Percentiles rank a stretch among this genome's conserved stretches.
Conservation (phyloP, 2,113 vertebrate species). For the Tragelaphus buxtoni region DNA sequence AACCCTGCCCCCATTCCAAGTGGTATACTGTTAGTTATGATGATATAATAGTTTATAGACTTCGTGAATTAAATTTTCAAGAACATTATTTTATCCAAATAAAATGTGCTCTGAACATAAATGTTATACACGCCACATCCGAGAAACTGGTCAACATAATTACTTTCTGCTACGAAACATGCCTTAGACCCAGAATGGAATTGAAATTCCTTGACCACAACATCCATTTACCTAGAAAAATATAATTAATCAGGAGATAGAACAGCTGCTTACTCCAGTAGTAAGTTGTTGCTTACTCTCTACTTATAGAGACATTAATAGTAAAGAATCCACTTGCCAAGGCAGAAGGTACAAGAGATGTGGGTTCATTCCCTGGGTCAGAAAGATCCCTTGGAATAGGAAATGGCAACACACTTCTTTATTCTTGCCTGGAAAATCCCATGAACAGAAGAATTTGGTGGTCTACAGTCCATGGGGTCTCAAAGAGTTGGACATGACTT, state of each 20-base stretch:
- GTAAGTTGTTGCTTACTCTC: not conserved
- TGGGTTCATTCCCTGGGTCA: not conserved
- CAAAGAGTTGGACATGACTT: not conserved
- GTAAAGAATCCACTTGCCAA: not conserved
- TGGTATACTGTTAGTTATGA: not conserved
- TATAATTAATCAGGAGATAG: not conserved
- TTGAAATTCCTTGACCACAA: not conserved
- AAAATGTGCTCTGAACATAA: not conserved
- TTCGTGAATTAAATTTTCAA: not conserved
- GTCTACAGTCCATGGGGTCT: not conserved
- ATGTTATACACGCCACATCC: not conserved
- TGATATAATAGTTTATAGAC: not conserved
- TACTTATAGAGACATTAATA: not conserved
- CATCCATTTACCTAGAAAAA: not conserved
- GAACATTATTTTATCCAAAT: not conserved
- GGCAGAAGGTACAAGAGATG: not conserved
- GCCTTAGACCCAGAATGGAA: not conserved
- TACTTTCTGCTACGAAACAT: not conserved
- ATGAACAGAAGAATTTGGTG: not conserved
- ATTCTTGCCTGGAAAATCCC: not conserved
- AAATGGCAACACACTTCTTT: not conserved
- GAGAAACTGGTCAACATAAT: not conserved
- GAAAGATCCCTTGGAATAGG: not conserved
- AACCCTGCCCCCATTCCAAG: not conserved
- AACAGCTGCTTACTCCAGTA: not conserved